Evolutionary conservation across 2,888 invertebrate species (phyloP), one percentile per base, ranked within the genome.

Genomic region (Temnothorax unifasciatus): DNA sequence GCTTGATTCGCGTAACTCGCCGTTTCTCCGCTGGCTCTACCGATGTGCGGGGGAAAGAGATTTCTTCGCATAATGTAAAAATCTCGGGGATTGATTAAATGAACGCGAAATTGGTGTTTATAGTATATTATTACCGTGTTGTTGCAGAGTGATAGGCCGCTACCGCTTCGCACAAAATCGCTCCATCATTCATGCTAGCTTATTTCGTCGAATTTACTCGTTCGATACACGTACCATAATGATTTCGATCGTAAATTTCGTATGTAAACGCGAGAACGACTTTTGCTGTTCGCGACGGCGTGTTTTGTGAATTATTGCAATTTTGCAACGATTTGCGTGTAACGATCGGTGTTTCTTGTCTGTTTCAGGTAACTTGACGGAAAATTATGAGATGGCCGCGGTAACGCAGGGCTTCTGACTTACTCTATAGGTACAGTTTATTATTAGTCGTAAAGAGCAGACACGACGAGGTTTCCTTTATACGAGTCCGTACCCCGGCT

Each of bases 281-380:
- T 47, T 18, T 50, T 18, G 50, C 34, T 6, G 3, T 25, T 38
- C 54, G 71, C 21, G 25, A 57, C 21, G 15, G 15, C 11, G 76
- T 52, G 18, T 50, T 25, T 41, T 18, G 52, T 25, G 13, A 52
- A 13, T 41, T 47, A 25, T 59, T 1, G 34, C 21, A 34, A 34
- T 73, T 21, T 59, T 18, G 38, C 38, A 3, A 38, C 18, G 29
- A 68, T 68, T 34, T 44, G 29, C 29, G n/a, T 18, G 64, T 86
- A 83, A 89, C 18, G 25, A 59, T 47, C 44, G n/a, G n/a, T 25
- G 18, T 29, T 15, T 71, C 68, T 84, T 34, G 68, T 87, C 63
- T 88, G 85, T 88, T 88, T 15, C 86, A 89, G 82, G 85, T 88
- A 88, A 88, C 64, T 85, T 63, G 77, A 73, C 9, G 18, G 57